These are phyloP conservation scores for Furcula furcula DNA, from an alignment of 2,888 invertebrate genomes.

Conservation along the genomic window DNA sequence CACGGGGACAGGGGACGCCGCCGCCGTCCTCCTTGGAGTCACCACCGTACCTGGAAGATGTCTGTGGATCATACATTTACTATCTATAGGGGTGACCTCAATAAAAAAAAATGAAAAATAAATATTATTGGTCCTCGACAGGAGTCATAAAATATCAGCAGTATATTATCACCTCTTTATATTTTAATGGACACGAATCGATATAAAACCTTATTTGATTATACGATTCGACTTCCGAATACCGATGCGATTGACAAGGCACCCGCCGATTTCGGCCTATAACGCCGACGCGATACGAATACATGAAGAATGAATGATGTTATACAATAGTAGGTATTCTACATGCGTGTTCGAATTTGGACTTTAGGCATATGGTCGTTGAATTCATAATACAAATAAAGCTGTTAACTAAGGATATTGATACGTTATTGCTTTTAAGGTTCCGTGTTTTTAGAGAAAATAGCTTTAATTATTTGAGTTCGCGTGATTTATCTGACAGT, in stretches of 20 bases:
- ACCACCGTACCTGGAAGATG: too few species aligned
- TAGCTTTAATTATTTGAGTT: too few species aligned
- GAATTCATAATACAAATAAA: neutral
- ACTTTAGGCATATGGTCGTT: neutral
- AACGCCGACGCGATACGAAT: slow-evolving; percentile 25
- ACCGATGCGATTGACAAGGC: slow-evolving; percentile 25
- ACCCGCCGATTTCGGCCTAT: slow-evolving; percentile 18
- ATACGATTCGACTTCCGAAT: slow-evolving; percentile 24
- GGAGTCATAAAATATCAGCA: too few species aligned
- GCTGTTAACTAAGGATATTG: neutral
- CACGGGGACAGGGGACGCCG: too few species aligned
- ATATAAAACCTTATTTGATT: slow-evolving; percentile 28
- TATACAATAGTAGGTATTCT: neutral
- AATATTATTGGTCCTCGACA: too few species aligned
- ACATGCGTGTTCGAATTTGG: neutral
- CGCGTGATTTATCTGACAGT: too few species aligned
- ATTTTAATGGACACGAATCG: slow-evolving; percentile 18
- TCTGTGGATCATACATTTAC: too few species aligned
- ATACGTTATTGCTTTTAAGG: neutral
- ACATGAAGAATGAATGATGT: neutral
- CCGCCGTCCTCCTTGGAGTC: too few species aligned
- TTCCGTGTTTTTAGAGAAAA: too few species aligned
- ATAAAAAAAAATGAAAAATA: too few species aligned
- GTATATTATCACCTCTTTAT: slow-evolving; percentile 17
- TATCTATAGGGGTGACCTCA: too few species aligned